Percentiles rank a stretch among this genome's conserved stretches.
Evolutionary conservation across 2,888 invertebrate species (phyloP).

Genomic region (Microplitis deprimator): DNA sequence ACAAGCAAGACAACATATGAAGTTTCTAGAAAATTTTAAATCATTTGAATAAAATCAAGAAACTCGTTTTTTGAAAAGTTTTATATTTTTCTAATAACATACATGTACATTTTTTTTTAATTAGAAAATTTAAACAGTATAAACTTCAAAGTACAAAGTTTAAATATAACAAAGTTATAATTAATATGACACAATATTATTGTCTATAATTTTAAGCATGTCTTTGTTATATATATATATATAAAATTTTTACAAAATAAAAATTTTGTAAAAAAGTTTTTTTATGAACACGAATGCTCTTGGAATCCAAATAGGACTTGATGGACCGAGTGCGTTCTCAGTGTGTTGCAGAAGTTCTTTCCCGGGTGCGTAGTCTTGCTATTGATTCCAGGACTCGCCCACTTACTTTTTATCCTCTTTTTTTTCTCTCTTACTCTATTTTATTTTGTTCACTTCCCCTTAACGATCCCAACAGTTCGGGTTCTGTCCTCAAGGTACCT

Average conservation of each 20-base stretch:
- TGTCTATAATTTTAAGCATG: background rate
- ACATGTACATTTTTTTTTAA: too few relatives aligned
- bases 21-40: too few relatives aligned
- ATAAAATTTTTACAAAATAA: slow-evolving; percentile 10
- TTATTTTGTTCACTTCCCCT: slow-evolving; percentile 1
- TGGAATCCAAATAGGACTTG: slow-evolving; percentile 21
- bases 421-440: slow-evolving; percentile 35
- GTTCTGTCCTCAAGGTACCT: slow-evolving; percentile 21
- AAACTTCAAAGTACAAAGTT: too few relatives aligned
- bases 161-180: too few relatives aligned
- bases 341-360: slow-evolving; percentile 57
- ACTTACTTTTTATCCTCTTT: slow-evolving; percentile 45
- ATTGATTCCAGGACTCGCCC: slow-evolving; percentile 61
- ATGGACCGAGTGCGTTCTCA: slow-evolving; percentile 27
- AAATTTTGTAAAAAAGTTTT: slow-evolving; percentile 26
- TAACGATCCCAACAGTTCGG: slow-evolving; percentile 15
- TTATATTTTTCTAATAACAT: too few relatives aligned
- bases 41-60: too few relatives aligned
- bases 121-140: too few relatives aligned
- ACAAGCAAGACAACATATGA: too few relatives aligned
- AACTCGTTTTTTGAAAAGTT: too few relatives aligned
- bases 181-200: too few relatives aligned
- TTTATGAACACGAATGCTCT: slow-evolving; percentile 1
- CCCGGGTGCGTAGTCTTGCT: slow-evolving; percentile 61
- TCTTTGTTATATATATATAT: background rate